phyloP scores from a whole-genome alignment of 1,140 invertebrate genomes.

The Drosophila burlai region DNA sequence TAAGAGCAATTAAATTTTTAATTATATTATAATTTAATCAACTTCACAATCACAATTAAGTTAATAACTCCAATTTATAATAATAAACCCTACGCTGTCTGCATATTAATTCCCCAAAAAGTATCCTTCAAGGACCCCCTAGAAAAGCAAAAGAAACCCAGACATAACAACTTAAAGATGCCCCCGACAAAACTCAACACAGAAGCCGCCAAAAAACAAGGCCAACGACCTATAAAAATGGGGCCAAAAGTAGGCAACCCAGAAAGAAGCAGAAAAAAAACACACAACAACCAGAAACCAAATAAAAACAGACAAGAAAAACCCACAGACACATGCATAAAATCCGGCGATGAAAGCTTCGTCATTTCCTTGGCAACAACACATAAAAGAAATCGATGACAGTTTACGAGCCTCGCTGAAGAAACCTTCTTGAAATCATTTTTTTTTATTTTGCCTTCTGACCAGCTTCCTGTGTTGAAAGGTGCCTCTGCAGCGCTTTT shows the following conservation, averaged over 20 bases:
- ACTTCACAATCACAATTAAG: background rate
- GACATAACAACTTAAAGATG: conserved; percentile 24
- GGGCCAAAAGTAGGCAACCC: conserved; percentile 57
- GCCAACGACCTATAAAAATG: conserved; percentile 62
- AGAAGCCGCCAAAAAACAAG: conserved; percentile 32
- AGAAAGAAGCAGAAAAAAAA: conserved; percentile 1
- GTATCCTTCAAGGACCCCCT: background rate
- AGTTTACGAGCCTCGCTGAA: conserved; percentile 60
- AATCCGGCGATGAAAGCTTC: conserved; percentile 36
- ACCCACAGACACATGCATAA: conserved; percentile 29
- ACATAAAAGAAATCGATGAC: conserved; percentile 58
- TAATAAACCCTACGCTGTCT: background rate
- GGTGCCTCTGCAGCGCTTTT: conserved; percentile 11
- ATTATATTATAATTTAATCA: background rate
- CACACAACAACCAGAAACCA: conserved; percentile 8
- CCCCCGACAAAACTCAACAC: background rate
- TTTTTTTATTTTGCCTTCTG: conserved; percentile 45
- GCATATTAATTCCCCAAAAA: background rate
- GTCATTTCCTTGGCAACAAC: conserved; percentile 27
- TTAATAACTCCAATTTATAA: background rate
- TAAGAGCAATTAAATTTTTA: background rate
- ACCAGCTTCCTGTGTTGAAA: conserved; percentile 44
- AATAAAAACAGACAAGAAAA: conserved; percentile 12
- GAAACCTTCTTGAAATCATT: conserved; percentile 70
- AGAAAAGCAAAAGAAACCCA: background rate